Evolutionary conservation across 2,797 vertebrate genomes (phyloP).

Genomic region (Carapus acus): DNA sequence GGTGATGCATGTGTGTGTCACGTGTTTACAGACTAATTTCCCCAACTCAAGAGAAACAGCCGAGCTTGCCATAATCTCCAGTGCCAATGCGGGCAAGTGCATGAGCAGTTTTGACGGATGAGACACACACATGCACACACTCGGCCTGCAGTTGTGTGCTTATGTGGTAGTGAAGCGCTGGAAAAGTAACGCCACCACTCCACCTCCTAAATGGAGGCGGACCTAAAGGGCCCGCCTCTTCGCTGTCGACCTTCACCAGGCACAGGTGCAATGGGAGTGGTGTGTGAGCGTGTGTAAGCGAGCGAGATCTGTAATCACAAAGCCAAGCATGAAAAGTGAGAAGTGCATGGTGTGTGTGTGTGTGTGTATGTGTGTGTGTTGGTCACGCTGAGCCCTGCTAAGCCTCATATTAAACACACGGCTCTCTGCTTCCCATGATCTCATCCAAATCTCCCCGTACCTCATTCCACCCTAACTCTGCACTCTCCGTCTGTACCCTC

Average conservation of each 20-base stretch:
- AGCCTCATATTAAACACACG: conserved; percentile 54
- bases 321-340: too few relatives aligned
- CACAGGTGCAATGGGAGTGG: conserved; percentile 60
- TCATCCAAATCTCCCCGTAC: conserved; percentile 53
- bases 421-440: conserved; percentile 62
- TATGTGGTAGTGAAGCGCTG: too few relatives aligned
- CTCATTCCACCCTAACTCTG: conserved; percentile 10
- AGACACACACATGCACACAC: too few relatives aligned
- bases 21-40: too few relatives aligned
- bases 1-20: too few relatives aligned
- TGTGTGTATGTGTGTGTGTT: conserved; percentile 23
- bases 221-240: conserved; percentile 56
- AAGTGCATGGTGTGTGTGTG: conserved; percentile 17
- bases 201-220: conserved; percentile 40
- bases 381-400: conserved; percentile 27
- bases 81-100: too few relatives aligned
- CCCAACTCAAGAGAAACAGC: too few relatives aligned
- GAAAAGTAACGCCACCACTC: conserved; percentile 34
- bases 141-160: too few relatives aligned
- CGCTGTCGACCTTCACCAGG: conserved; percentile 52
- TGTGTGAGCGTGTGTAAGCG: conserved; percentile 9
- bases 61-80: too few relatives aligned
- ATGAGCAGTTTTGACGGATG: too few relatives aligned
- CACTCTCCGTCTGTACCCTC: conserved; percentile 25
- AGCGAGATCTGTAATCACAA: too few relatives aligned